Percentiles rank a stretch among this genome's conserved stretches.
Evolutionary conservation across 2,797 vertebrate species (phyloP).

Genomic region (Callimico goeldii): DNA sequence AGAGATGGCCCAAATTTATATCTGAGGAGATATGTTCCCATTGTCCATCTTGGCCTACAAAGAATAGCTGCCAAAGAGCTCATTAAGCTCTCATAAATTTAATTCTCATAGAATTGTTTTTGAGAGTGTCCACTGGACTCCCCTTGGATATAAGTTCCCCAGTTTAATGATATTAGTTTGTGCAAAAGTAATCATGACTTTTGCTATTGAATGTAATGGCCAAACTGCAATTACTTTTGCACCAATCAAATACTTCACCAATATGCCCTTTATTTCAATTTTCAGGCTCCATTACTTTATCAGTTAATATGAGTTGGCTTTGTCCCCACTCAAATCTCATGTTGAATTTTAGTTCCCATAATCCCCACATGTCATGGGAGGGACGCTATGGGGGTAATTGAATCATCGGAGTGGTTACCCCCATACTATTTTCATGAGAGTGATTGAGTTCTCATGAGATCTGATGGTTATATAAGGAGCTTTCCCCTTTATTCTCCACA

Average conservation of each 20-base stretch:
- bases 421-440: background rate
- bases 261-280: background rate
- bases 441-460: background rate
- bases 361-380: background rate
- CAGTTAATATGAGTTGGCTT: background rate
- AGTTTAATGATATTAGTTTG: background rate
- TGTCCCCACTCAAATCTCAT: background rate
- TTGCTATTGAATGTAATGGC: background rate
- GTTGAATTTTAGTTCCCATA: background rate
- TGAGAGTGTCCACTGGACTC: background rate
- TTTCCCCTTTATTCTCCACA: background rate
- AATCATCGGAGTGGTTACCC: background rate
- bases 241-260: background rate
- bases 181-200: background rate
- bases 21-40: background rate
- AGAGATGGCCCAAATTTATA: background rate
- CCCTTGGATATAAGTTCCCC: background rate
- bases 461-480: background rate
- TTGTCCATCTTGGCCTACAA: background rate
- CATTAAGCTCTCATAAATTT: background rate
- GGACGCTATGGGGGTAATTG: background rate
- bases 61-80: background rate
- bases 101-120: background rate
- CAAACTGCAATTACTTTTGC: background rate
- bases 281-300: background rate